phyloP scores from a whole-genome alignment of 2,113 vertebrate genomes.

The Polypterus bichir region DNA sequence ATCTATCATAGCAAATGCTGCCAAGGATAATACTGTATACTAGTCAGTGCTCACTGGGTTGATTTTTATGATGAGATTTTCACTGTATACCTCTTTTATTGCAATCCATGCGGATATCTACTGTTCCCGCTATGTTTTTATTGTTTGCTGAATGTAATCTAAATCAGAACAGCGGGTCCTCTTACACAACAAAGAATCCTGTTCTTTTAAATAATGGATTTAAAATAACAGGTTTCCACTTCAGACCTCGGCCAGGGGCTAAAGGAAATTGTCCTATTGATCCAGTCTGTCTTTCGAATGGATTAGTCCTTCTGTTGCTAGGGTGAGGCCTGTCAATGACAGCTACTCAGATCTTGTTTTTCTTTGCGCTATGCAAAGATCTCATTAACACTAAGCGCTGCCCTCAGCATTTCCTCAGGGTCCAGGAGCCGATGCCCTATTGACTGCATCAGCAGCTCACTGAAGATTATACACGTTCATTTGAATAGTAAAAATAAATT shows the following conservation, averaged over 20 bases:
- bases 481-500: too few species aligned
- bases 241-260: not conserved
- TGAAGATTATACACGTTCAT: conserved; percentile 14
- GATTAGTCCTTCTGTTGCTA: conserved; percentile 9
- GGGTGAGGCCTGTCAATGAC: conserved; percentile 11
- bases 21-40: too few species aligned
- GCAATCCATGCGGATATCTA: too few species aligned
- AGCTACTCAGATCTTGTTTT: conserved; percentile 14
- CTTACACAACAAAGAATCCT: too few species aligned
- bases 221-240: conserved; percentile 8
- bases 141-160: too few species aligned
- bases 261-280: conserved; percentile 16
- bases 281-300: conserved; percentile 9
- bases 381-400: conserved; percentile 26
- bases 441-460: conserved; percentile 28
- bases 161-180: too few species aligned
- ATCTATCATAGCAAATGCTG: too few species aligned
- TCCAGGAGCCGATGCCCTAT: conserved; percentile 19
- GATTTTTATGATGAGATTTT: too few species aligned
- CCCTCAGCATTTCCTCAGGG: conserved; percentile 26
- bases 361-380: conserved; percentile 13
- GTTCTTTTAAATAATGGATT: conserved; percentile 22
- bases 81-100: too few species aligned
- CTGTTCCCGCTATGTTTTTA: too few species aligned
- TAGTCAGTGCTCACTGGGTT: too few species aligned